phyloP scores from a whole-genome alignment of 1,140 invertebrate species.

The Drosophila funebris region DNA sequence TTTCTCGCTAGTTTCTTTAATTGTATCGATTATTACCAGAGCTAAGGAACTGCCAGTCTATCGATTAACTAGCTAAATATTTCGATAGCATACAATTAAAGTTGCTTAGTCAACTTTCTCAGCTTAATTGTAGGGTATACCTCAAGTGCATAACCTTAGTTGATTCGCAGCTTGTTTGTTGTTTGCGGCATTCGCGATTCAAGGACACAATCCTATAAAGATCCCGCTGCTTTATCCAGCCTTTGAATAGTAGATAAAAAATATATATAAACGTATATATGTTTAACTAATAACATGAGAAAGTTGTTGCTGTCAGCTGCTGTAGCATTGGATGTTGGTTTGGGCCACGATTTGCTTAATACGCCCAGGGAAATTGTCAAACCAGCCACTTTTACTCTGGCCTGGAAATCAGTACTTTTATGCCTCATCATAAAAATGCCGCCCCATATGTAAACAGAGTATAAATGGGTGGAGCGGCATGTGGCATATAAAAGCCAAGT shows the following conservation, averaged over 20 bases:
- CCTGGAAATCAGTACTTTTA: constrained; percentile 30
- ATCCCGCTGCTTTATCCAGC: not conserved
- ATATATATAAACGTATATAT: constrained; percentile 3
- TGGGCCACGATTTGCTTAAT: not conserved
- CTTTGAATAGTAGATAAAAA: constrained; percentile 13
- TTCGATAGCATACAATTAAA: too few relatives aligned
- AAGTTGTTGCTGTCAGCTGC: constrained; percentile 1
- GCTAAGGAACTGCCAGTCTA: too few relatives aligned
- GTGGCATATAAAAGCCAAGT: constrained; percentile 23
- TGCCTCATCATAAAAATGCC: constrained; percentile 29
- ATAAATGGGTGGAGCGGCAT: constrained; percentile 6
- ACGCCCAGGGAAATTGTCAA: not conserved
- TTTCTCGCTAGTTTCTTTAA: too few relatives aligned
- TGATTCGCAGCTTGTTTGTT: not conserved
- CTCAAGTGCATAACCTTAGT: not conserved
- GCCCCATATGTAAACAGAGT: constrained; percentile 28
- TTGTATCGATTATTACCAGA: too few relatives aligned
- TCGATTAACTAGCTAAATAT: too few relatives aligned
- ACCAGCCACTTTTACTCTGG: constrained; percentile 4
- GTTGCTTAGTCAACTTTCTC: too few relatives aligned
- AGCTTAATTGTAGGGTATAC: constrained; percentile 7
- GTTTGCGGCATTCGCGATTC: constrained; percentile 6
- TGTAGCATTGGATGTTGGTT: not conserved
- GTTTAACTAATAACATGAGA: constrained; percentile 25
- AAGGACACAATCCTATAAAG: constrained; percentile 24